These are phyloP conservation scores for Melanostoma mellinum DNA, from an alignment of 2,888 invertebrate genomes.

Conservation along the genomic window DNA sequence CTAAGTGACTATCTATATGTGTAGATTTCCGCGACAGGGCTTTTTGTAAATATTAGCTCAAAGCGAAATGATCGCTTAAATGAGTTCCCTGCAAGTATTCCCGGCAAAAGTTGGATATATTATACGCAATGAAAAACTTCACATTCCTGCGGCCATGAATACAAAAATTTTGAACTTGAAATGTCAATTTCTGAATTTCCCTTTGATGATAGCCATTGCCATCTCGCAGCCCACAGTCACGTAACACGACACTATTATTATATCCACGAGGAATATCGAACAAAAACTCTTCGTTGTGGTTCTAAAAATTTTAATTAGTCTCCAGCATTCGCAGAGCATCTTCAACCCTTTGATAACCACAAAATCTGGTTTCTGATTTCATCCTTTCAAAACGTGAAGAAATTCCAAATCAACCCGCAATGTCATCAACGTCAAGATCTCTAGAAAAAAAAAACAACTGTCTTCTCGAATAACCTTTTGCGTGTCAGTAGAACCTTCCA, in stretches of 20 bases:
- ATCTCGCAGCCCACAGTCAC: background rate
- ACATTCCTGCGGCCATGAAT: conserved; percentile 30
- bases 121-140: background rate
- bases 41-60: too few species aligned
- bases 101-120: background rate
- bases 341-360: conserved; percentile 8
- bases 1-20: too few species aligned
- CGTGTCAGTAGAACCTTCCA: conserved; percentile 34
- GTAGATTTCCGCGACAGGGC: too few species aligned
- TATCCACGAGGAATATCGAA: background rate
- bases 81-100: conserved; percentile 11
- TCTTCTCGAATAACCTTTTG: conserved; percentile 56
- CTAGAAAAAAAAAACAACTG: background rate
- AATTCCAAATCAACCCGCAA: conserved; percentile 40
- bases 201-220: background rate
- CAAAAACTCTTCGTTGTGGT: conserved; percentile 15
- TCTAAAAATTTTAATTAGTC: conserved; percentile 27
- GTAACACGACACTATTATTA: conserved; percentile 2
- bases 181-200: background rate
- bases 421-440: conserved; percentile 25
- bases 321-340: background rate
- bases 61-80: conserved; percentile 42
- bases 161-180: conserved; percentile 43
- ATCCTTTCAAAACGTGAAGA: conserved; percentile 9
- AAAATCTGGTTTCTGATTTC: conserved; percentile 40